Base-by-base conservation (phyloP, 1,140 invertebrate species). In the Tigriopus japonicus region DNA sequence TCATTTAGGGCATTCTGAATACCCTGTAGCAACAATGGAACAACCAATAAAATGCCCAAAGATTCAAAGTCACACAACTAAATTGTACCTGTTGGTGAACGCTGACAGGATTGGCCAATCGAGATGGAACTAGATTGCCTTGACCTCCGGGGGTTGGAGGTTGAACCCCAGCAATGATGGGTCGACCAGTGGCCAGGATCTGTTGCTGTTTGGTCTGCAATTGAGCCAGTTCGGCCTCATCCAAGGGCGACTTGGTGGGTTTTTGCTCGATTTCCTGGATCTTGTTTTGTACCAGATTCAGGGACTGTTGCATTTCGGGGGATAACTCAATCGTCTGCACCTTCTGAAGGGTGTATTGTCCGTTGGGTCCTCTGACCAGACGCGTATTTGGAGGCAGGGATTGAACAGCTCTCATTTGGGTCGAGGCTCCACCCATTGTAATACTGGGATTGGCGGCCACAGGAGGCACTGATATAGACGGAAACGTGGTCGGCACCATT, bases 271-370 rank as follows among this genome's bases (percentile, higher is more conserved):
- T 53, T 13, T 61, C 59, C 6, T 17, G 45, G 9, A 55, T 61
- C 14, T 52, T 12, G 15, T 17, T 17, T 55, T 56, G 43, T 41
- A 61, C 59, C 35, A 15, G 23, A 9, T 40, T 52, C 19, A 56
- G 24, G 7, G 17, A 17, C 59, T 61, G 17, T 40, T 61, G 59
- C 52, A 61, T 52, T 19, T 54, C 59, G 3, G 45, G 59, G 42
- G 42, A 28, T 14, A 61, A 35, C 40, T 61, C 59, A 15, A 61
- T 61, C 2, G 59, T 61, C 53, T 61, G 59, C 13, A 61, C 49
- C 28, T 61, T 61, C 17, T 61, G 59, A 12, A 53, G 14, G 21
- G 49, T 61, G 51, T 42, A 40, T n/a, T 60, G 58, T 2, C 59
- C 59, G 41, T 61, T 61, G 19, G 59, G 59, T 23, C 59, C 59